Conservation (phyloP, 2,113 vertebrate genomes). For the Hyaena hyaena region DNA sequence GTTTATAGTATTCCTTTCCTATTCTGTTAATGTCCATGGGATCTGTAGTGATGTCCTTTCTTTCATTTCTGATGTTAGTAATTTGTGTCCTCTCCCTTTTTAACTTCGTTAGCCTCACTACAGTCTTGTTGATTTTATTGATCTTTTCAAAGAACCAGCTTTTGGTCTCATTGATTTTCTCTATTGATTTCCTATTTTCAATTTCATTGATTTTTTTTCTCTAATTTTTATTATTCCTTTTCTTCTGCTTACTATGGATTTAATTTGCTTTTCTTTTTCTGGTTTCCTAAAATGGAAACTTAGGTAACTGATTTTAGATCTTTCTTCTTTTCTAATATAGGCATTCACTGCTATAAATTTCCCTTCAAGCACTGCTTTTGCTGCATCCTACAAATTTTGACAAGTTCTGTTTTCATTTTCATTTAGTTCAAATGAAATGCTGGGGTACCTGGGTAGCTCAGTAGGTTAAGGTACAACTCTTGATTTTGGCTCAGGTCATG, state of each 20-base stretch:
- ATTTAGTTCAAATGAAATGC: background rate
- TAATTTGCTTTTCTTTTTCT: background rate
- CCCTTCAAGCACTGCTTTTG: background rate
- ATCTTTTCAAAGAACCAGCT: background rate
- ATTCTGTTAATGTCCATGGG: background rate
- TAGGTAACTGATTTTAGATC: background rate
- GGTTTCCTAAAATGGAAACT: background rate
- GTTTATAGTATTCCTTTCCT: background rate
- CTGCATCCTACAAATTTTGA: background rate
- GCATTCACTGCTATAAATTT: background rate
- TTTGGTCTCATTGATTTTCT: background rate
- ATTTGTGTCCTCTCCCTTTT: background rate
- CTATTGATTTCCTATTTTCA: background rate
- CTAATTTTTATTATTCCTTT: background rate
- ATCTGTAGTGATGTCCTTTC: background rate
- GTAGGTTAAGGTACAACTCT: too few relatives aligned
- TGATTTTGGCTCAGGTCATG: too few relatives aligned
- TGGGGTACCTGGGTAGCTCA: too few relatives aligned
- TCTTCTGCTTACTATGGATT: background rate
- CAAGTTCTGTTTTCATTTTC: background rate
- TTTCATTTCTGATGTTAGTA: background rate
- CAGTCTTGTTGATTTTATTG: background rate
- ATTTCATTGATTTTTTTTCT: background rate
- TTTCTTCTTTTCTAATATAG: background rate
- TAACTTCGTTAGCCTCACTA: background rate